These are phyloP conservation scores for Pardosa pseudoannulata DNA, from an alignment of 2,888 invertebrate genomes.

Conservation along the genomic window DNA sequence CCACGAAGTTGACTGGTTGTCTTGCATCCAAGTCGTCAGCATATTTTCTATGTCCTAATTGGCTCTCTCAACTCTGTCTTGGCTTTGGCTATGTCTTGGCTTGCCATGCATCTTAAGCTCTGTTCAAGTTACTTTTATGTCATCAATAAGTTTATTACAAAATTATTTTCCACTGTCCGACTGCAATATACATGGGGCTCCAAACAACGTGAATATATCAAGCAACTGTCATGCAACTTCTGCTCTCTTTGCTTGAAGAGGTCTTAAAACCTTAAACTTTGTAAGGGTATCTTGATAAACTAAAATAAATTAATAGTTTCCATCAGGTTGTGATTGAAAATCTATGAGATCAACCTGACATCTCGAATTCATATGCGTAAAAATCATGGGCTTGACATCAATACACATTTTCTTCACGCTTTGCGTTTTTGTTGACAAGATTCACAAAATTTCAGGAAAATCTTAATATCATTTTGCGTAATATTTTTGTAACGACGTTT, in stretches of 20 bases:
- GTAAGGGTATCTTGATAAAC: constrained; percentile 1
- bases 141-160: constrained; percentile 27
- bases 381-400: constrained; percentile 11
- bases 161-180: constrained; percentile 70
- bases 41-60: too few relatives aligned
- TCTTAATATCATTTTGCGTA: constrained; percentile 20
- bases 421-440: background rate
- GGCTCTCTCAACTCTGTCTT: too few relatives aligned
- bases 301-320: background rate
- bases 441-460: constrained; percentile 22
- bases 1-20: too few relatives aligned
- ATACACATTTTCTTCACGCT: constrained; percentile 8
- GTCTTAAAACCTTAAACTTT: background rate
- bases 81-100: too few relatives aligned
- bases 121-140: too few relatives aligned
- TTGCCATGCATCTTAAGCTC: too few relatives aligned
- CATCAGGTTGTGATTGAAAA: constrained; percentile 1
- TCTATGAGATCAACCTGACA: background rate
- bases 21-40: too few relatives aligned
- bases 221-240: constrained; percentile 26
- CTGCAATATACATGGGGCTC: constrained; percentile 70
- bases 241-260: background rate
- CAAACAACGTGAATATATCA: constrained; percentile 59
- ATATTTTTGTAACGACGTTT: constrained; percentile 12
- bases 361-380: background rate